Evolutionary conservation across 2,113 vertebrate species (phyloP), one percentile per base, ranked within the genome.

Genomic region (Sialia sialis): DNA sequence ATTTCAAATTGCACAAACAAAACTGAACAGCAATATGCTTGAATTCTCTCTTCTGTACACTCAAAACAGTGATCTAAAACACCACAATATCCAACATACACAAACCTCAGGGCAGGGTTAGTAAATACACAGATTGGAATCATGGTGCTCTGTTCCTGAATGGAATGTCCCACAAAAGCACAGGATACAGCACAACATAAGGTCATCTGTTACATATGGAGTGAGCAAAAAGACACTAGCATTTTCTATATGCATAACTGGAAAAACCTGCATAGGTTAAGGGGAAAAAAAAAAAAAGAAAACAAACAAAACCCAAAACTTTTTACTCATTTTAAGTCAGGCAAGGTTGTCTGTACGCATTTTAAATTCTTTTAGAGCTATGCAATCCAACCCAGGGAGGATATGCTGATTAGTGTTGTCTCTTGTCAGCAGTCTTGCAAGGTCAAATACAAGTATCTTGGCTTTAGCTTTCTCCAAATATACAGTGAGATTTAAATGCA

Each of bases 51-150:
- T 98, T 98, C 98, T 98, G 98, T 98, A 98, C 99, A 99, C 98
- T 98, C 97, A 93, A 97, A 97, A 97, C 96, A 98, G 98, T 99
- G 99, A 99, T 98, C 98, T 98, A 99, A 98, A 99, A 99, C 98
- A 99, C 98, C 99, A 99, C 99, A 98, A 99, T 99, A 99, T 98
- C 99, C 98, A 99, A 99, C 98, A 99, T 98, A 99, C 98, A 99
- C 98, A 98, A 98, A 99, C 98, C 98, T 98, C 98, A 98, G 98
- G 98, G 98, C 97, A 97, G 97, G 95, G 98, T 98, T 98, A 98
- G 98, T 98, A 98, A 98, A 98, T 97, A 98, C 98, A 98, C 97
- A 97, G 96, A 96, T 98, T 98, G 98, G 96, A 98, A 98, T 98
- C 97, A 98, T 97, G 98, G 98, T 98, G 97, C 96, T 97, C 98